Evolutionary conservation across 2,888 invertebrate genomes (phyloP), one percentile per base, ranked within the genome.

Genomic region (Tolmerus cingulatus): DNA sequence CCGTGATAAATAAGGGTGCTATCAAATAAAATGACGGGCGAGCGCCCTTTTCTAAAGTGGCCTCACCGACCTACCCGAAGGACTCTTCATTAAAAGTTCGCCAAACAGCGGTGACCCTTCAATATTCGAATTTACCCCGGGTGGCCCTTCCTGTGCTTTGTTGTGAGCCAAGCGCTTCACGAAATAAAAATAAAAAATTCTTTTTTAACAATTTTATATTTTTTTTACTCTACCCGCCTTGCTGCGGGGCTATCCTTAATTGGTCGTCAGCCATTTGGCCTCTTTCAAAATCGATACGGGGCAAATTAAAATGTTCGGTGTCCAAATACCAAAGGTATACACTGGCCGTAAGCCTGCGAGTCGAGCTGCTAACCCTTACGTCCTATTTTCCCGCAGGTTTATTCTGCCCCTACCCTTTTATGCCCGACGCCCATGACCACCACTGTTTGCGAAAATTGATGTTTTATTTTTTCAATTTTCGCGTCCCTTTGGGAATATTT

Each of bases 381-480:
- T 66, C 66, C 66, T 66, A 19, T 66, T 66, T 40, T 66, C 27
- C 66, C 27, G 12, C 76, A 23, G 76, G 40, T 37, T n/a, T n/a
- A 14, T 8, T 2, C 2, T 34, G 40, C 46, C 23, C 78, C 78
- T 40, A n/a, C 27, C 12, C 27, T 12, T 4, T 78, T 23, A 9
- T 43, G 40, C 12, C 14, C 23, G 19, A 77, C 46, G 14, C 78
- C 78, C 78, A 43, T 57, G 82, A 55, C 37, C 82, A 19, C 81
- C 57, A 82, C 55, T 57, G 40, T 82, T 82, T 82, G 82, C 82
- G 66, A 55, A 82, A 82, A 82, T 57, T 82, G 57, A 79, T 82
- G 55, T 82, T 82, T 82, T 82, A 82, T 82, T 82, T 82, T 78
- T 82, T 82, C 82, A 82, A 82, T 82, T 82, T 82, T 82, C 82